Conservation (phyloP, 2,888 invertebrate genomes). For the Aphidoletes aphidimyza region DNA sequence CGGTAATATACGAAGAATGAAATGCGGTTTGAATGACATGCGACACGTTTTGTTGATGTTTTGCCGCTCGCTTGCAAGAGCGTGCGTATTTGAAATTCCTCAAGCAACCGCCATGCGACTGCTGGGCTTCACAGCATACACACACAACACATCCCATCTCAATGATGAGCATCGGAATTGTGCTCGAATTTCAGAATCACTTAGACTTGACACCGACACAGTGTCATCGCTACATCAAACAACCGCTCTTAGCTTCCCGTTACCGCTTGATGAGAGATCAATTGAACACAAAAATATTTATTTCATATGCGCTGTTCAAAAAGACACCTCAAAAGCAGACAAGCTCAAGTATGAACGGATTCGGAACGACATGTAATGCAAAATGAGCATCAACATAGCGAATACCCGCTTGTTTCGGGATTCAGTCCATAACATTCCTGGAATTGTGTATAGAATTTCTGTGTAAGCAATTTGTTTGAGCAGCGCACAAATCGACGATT, state of each 20-base stretch:
- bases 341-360: not conserved
- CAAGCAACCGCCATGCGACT: no score
- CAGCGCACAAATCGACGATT: not conserved
- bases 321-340: not conserved
- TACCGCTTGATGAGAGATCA: constrained; percentile 45
- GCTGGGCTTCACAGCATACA: no score
- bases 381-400: no score
- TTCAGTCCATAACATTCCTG: not conserved
- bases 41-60: constrained; percentile 51
- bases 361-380: not conserved
- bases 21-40: constrained; percentile 48
- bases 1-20: not conserved
- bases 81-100: not conserved
- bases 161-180: not conserved
- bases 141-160: no score
- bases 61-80: not conserved
- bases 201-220: constrained; percentile 37
- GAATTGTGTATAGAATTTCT: constrained; percentile 19
- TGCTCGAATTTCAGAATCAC: constrained; percentile 48
- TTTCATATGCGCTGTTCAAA: not conserved
- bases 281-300: constrained; percentile 17
- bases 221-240: constrained; percentile 2
- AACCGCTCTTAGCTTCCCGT: constrained; percentile 24
- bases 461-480: constrained; percentile 30
- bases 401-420: no score